These are phyloP conservation scores for Callochromis pleurospilus DNA, from an alignment of 2,113 vertebrate genomes.

Conservation along the genomic window DNA sequence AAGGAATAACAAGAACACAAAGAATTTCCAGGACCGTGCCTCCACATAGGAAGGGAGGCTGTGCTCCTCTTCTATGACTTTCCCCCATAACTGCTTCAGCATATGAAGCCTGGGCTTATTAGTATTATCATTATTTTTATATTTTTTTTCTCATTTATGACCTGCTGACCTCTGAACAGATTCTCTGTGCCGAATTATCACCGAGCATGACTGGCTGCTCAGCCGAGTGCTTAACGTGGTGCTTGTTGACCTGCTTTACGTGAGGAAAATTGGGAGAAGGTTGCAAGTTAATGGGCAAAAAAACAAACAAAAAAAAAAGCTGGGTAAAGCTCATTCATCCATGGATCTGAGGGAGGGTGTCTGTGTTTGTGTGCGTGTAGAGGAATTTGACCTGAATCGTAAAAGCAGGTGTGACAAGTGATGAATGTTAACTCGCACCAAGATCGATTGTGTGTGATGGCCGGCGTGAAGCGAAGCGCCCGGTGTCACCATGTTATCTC, in stretches of 20 bases:
- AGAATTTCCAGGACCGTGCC: slow-evolving; percentile 64
- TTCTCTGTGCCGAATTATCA: slow-evolving; percentile 5
- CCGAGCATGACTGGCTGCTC: slow-evolving; percentile 7
- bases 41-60: slow-evolving; percentile 60
- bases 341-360: background rate
- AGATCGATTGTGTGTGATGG: slow-evolving; percentile 54
- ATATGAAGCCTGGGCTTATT: background rate
- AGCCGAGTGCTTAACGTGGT: background rate
- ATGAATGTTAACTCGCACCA: slow-evolving; percentile 55
- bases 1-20: slow-evolving; percentile 70
- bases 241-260: slow-evolving; percentile 11
- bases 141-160: background rate
- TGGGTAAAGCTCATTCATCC: background rate
- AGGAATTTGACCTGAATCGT: background rate
- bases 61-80: slow-evolving; percentile 48
- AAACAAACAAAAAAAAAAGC: background rate
- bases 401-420: slow-evolving; percentile 9
- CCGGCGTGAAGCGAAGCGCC: slow-evolving; percentile 3
- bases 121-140: background rate
- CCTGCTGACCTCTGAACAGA: slow-evolving; percentile 7
- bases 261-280: slow-evolving; percentile 21
- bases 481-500: slow-evolving; percentile 40
- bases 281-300: background rate
- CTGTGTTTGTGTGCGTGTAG: slow-evolving; percentile 1
- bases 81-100: slow-evolving; percentile 33